Conservation (phyloP, 2,797 vertebrate species). For the Sternarchorhynchus goeldii region DNA sequence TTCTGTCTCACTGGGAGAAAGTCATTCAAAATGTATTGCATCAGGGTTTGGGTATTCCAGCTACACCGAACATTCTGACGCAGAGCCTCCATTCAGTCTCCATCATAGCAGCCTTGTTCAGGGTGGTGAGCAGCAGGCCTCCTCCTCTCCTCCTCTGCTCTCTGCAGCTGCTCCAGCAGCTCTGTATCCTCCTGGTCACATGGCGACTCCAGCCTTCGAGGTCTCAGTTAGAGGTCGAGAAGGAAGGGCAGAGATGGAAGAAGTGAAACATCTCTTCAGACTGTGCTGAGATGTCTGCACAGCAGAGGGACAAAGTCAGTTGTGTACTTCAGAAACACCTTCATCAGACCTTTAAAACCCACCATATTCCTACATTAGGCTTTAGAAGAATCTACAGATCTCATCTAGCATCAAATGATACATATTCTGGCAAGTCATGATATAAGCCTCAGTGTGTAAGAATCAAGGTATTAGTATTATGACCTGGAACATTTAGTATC, state of each 20-base stretch:
- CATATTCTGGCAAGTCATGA: slow-evolving; percentile 21
- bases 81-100: background rate
- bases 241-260: slow-evolving; percentile 32
- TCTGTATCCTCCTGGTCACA: slow-evolving; percentile 64
- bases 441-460: slow-evolving; percentile 18
- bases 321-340: background rate
- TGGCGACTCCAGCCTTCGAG: slow-evolving; percentile 73
- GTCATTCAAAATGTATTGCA: slow-evolving; percentile 12
- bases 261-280: too few species aligned
- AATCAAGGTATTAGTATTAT: slow-evolving; percentile 51
- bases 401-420: background rate
- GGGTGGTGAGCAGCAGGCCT: slow-evolving; percentile 29
- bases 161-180: slow-evolving; percentile 70
- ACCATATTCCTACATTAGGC: background rate
- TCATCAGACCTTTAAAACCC: background rate
- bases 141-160: slow-evolving; percentile 20
- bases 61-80: background rate
- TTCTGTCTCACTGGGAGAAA: background rate
- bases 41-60: slow-evolving; percentile 8
- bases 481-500: slow-evolving; percentile 59
- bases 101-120: slow-evolving; percentile 8
- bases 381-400: background rate
- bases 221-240: slow-evolving; percentile 70
- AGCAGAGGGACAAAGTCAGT: too few species aligned
- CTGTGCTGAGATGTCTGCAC: too few species aligned